Evolutionary conservation across 2,113 vertebrate species (phyloP), one percentile per base, ranked within the genome.

Genomic region (Phylloscopus trochilus): DNA sequence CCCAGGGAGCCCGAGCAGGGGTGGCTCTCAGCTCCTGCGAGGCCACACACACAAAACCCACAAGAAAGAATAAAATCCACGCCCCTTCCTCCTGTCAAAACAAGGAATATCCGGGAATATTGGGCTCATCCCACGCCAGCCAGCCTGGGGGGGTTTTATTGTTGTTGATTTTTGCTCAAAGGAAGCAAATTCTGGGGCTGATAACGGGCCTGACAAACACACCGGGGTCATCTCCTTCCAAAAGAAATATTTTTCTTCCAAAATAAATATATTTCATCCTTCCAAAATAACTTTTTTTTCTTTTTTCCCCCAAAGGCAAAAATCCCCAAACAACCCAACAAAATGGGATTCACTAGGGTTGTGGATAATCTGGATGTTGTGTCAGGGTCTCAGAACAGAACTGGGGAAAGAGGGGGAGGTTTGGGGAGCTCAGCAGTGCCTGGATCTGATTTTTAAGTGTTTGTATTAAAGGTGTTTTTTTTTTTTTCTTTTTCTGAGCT

Each of bases 291-390:
- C 13, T 31, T 31, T 30, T 20, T 31, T 55, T 33, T 35, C 3
- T 21, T 77, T 73, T 87, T 16, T n/a, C n/a, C 23, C 3, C 26
- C 4, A 5, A 49, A 14, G 37, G 43, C 9, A 21, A 52, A 3
- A 24, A 35, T 51, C 77, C 81, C 76, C 22, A 78, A 56, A 27
- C 19, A 22, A 2, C 14, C 15, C 39, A 8, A 4, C 11, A 3
- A 2, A 18, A 14, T 2, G 28, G 35, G 69, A 35, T 51, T 41
- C 1, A 0, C 2, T 2, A 10, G 58, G 41, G 44, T 55, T 52
- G 55, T 2, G 58, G 47, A 12, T 7, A 7, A 44, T 4, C 35
- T 22, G 15, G 4, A 5, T 16, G 28, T 13, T 19, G 13, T 8
- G 39, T 7, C n/a, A 78, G 20, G 4, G 11, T 27, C 41, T 73